Base-by-base conservation (phyloP, 2,113 vertebrate species). In the Leptobrachium ailaonicum region DNA sequence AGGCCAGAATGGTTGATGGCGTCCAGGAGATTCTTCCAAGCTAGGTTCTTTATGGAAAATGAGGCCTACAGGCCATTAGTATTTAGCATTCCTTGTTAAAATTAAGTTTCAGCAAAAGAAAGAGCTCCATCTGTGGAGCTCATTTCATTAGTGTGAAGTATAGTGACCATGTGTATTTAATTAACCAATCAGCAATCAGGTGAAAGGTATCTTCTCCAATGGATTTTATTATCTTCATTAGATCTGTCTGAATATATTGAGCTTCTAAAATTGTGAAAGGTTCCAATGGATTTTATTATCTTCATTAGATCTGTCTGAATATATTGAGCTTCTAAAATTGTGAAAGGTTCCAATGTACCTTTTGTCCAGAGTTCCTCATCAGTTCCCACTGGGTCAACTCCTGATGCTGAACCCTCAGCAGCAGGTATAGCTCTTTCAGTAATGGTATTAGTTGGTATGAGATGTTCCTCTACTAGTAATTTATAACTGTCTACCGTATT, bases 341-440 rank as follows among this genome's bases (percentile, higher is more conserved):
- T 79, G 82, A 83, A 75, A 79, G 80, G 74, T 82, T 90, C 86
- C 68, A 88, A 58, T 12, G 82, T 88, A 69, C 84, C 82, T 2
- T 88, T 84, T 53, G 81, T 85, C 95, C 88, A 90, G 42, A 80
- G 11, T 66, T 85, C 89, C 40, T 79, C 80, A 41, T 87, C 87
- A 67, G 93, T 91, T 84, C 93, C 94, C 68, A 95, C 94, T 74
- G 84, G 83, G 43, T 83, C 85, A 83, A 87, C 94, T 11, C 94
- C 94, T 80, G 95, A 97, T 74, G 95, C 95, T 82, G 96, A 96
- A 2, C 91, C 93, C 20, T 90, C 91, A 8, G 95, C 91, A 82
- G 82, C 84, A 68, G 79, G 32, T 69, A 86, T 75, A 77, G 82
- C 88, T 44, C 84, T 88, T 83, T 88, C 89, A 76, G 84, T 58